Conservation (phyloP, 2,888 invertebrate species). For the Sarcophaga variegata region DNA sequence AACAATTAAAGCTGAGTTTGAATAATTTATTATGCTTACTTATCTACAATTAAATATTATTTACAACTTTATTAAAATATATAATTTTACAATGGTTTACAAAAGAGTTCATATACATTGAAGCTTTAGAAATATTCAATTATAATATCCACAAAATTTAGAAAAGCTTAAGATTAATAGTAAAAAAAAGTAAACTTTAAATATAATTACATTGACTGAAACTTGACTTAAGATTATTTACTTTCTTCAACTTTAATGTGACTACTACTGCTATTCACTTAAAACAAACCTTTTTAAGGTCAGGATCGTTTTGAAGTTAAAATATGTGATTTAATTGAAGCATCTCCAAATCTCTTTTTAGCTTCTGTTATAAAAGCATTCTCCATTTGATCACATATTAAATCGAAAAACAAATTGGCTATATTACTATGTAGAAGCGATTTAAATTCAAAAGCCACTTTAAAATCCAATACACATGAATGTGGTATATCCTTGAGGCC, state of each 20-base stretch:
- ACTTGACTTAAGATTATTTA: neutral
- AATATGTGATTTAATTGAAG: conserved; percentile 84
- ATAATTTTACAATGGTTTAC: neutral
- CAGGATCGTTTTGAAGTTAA: conserved; percentile 77
- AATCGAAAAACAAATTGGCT: conserved; percentile 96
- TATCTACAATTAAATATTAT: neutral
- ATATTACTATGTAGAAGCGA: conserved; percentile 94
- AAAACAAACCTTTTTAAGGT: conserved; percentile 62
- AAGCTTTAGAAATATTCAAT: neutral
- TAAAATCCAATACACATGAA: conserved; percentile 95
- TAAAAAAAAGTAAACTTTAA: no score
- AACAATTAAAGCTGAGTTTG: neutral
- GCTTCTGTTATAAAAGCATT: conserved; percentile 95
- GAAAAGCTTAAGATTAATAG: no score
- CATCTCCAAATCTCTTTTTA: conserved; percentile 88
- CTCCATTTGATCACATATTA: conserved; percentile 98
- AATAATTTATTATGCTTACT: neutral
- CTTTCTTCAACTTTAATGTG: conserved; percentile 35
- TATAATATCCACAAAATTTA: neutral
- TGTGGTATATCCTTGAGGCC: conserved; percentile 91
- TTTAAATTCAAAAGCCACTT: conserved; percentile 94
- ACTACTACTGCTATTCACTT: neutral
- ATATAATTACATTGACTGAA: no score
- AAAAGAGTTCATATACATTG: neutral
- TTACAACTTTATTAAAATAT: neutral